Conservation (phyloP, 2,797 vertebrate genomes). For the Ciconia nigra region DNA sequence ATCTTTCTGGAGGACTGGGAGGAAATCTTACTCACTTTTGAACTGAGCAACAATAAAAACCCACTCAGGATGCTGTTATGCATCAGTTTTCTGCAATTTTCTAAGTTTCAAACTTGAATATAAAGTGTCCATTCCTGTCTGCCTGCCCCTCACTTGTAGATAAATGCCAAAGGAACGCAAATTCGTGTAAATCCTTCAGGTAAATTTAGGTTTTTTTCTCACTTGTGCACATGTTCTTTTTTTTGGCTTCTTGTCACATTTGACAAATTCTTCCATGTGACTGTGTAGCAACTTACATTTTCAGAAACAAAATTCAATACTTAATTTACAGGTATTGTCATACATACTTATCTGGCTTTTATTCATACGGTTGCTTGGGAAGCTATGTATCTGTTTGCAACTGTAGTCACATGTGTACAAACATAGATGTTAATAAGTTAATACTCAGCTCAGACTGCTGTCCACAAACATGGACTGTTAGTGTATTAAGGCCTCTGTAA, state of each 20-base stretch:
- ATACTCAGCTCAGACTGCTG: neutral
- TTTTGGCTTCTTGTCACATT: neutral
- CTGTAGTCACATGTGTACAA: neutral
- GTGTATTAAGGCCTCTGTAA: neutral
- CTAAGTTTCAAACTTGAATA: neutral
- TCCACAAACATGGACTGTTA: neutral
- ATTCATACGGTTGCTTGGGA: neutral
- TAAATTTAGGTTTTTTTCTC: neutral
- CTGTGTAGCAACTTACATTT: neutral
- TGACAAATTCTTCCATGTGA: neutral
- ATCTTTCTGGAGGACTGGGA: neutral
- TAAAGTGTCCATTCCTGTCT: neutral
- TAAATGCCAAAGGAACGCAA: neutral
- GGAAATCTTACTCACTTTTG: neutral
- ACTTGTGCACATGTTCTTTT: neutral
- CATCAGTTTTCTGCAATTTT: neutral
- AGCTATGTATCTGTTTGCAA: neutral
- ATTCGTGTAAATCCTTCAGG: neutral
- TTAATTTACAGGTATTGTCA: neutral
- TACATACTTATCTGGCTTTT: neutral
- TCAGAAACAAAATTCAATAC: neutral
- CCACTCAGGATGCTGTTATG: neutral
- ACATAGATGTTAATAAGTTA: neutral
- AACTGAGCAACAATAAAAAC: neutral
- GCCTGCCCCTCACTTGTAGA: neutral